Evolutionary conservation across 2,113 vertebrate genomes (phyloP), one percentile per base, ranked within the genome.

Genomic region (Scomber japonicus): DNA sequence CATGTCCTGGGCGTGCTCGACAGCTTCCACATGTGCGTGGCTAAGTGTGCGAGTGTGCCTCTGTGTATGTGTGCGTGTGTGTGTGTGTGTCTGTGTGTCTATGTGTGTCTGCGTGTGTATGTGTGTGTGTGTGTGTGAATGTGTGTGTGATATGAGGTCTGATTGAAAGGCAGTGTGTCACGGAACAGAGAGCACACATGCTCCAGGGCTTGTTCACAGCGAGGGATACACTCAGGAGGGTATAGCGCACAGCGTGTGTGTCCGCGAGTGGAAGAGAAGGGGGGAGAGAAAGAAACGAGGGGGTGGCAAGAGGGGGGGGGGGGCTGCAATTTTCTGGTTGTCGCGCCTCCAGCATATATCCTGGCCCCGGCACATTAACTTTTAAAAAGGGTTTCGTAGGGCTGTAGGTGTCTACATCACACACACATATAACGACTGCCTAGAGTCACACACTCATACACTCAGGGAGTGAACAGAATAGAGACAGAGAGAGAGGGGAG

Each of bases 101-200:
- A 85, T 83, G 74, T 4, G 68, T 10, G 16, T 78, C 53, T 2
- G 40, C 17, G 13, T 93, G 94, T 91, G 35, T 54, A 45, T 51
- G 55, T 49, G 72, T 62, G 71, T 59, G 73, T 80, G 71, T 30
- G 70, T 46, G 65, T 31, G 56, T 94, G 91, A 96, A 95, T 71
- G 75, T 49, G 82, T 82, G 94, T 95, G 95, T 91, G 95, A 95
- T 97, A 96, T 96, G 96, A 95, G 96, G 95, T 95, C 97, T 97
- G 97, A 99, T 97, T 99, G 97, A 99, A 98, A 98, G 97, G 97
- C 97, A 96, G 97, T 96, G 98, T 98, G 97, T 98, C 97, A 97
- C 96, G 96, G 95, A 96, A 95, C 93, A 97, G 97, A 96, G 97
- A 96, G 97, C 97, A 97, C 97, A 97, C 97, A 97, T 95, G 97